Conservation (phyloP, 2,888 invertebrate species). For the Auanema sp. region DNA sequence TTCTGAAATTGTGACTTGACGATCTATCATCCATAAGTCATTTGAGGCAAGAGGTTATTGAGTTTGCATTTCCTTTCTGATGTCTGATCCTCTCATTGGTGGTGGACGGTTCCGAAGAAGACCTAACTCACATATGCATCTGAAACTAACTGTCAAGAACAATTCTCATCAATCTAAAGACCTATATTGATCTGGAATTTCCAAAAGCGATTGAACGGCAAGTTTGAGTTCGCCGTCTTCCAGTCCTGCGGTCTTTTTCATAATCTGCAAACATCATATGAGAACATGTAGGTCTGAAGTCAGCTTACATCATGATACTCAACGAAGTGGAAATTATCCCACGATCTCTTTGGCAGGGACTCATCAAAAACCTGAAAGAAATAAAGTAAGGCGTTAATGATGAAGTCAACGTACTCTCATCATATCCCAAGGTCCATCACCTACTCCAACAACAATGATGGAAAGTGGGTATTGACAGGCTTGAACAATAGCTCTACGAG, state of each 20-base stretch:
- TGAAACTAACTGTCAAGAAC: slow-evolving; percentile 15
- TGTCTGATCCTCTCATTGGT: slow-evolving; percentile 36
- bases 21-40: too few species aligned
- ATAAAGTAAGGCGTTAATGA: background rate
- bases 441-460: slow-evolving; percentile 69
- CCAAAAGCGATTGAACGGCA: slow-evolving; percentile 69
- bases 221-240: slow-evolving; percentile 39
- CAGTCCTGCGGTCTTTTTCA: slow-evolving; percentile 27
- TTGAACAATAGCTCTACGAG: slow-evolving; percentile 67
- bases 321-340: slow-evolving; percentile 70
- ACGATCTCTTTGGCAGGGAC: slow-evolving; percentile 67
- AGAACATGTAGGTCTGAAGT: slow-evolving; percentile 11
- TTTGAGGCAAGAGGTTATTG: too few species aligned
- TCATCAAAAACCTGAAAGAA: slow-evolving; percentile 67
- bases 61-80: slow-evolving; percentile 28
- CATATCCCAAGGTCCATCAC: slow-evolving; percentile 69
- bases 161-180: slow-evolving; percentile 9
- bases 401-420: slow-evolving; percentile 62
- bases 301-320: slow-evolving; percentile 66
- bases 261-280: slow-evolving; percentile 19
- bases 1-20: too few species aligned
- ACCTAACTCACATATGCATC: slow-evolving; percentile 48
- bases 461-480: slow-evolving; percentile 68
- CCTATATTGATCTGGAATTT: slow-evolving; percentile 68
- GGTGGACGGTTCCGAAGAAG: slow-evolving; percentile 37